phyloP scores from a whole-genome alignment of 2,888 invertebrate genomes.

The Zelleria hepariella region DNA sequence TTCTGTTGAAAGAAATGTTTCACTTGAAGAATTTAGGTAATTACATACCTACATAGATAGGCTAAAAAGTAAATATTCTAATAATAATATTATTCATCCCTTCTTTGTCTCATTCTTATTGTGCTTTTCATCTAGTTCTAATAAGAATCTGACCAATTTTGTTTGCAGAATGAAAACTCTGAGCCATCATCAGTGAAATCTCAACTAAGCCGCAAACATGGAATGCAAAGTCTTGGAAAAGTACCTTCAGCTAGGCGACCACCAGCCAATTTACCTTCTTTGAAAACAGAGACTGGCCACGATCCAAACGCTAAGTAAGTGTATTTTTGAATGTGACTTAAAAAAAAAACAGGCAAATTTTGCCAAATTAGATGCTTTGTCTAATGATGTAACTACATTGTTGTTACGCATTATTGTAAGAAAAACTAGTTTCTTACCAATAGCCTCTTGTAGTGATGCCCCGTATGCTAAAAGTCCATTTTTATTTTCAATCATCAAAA shows the following conservation, averaged over 20 bases:
- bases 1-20: no score
- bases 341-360: neutral
- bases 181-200: conserved; percentile 91
- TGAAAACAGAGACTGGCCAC: conserved; percentile 91
- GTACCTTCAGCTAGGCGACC: conserved; percentile 98
- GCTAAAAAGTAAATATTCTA: no score
- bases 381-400: neutral
- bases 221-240: conserved; percentile 99
- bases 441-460: no score
- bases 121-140: conserved; percentile 1
- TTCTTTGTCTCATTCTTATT: conserved; percentile 10
- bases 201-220: conserved; percentile 97
- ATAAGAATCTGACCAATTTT: conserved; percentile 10
- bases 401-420: no score
- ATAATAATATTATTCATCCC: no score
- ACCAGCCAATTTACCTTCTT: conserved; percentile 98
- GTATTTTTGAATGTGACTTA: neutral
- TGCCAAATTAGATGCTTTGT: neutral
- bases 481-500: no score
- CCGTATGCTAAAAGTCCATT: no score
- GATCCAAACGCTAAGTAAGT: conserved; percentile 63
- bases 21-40: no score
- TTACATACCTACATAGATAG: no score
- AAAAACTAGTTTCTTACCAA: no score
- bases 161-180: conserved; percentile 83